Percentiles rank a stretch among this genome's conserved stretches.
phyloP scores from a whole-genome alignment of 2,797 vertebrate genomes.

The Notamacropus eugenii region DNA sequence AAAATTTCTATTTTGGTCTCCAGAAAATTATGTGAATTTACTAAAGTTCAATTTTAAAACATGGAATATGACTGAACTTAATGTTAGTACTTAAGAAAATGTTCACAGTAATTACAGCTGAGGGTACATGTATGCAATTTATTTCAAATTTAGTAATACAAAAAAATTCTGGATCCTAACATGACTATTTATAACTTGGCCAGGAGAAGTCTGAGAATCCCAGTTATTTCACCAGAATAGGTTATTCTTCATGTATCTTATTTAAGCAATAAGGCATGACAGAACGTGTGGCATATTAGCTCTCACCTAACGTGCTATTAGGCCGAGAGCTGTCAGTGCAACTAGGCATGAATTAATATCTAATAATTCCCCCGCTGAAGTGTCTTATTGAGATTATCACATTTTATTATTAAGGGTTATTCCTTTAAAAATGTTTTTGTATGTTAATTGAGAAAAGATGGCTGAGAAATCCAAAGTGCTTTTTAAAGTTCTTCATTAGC shows the following conservation, averaged over 20 bases:
- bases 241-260: slow-evolving; percentile 69
- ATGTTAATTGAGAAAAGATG: slow-evolving; percentile 54
- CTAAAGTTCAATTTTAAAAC: slow-evolving; percentile 74
- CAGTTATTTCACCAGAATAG: slow-evolving; percentile 72
- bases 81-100: slow-evolving; percentile 74
- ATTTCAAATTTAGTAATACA: slow-evolving; percentile 82
- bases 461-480: neutral
- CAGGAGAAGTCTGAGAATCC: slow-evolving; percentile 58
- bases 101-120: slow-evolving; percentile 73
- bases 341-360: slow-evolving; percentile 77
- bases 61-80: slow-evolving; percentile 77
- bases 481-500: neutral
- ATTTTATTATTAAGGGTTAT: slow-evolving; percentile 79
- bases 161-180: slow-evolving; percentile 76
- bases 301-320: slow-evolving; percentile 79
- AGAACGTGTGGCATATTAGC: slow-evolving; percentile 76
- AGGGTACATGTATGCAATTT: slow-evolving; percentile 76
- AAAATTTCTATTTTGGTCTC: slow-evolving; percentile 61
- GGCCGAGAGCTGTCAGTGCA: slow-evolving; percentile 76
- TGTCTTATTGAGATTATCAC: slow-evolving; percentile 72
- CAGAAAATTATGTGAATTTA: slow-evolving; percentile 73
- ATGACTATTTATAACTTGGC: slow-evolving; percentile 75
- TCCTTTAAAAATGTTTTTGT: slow-evolving; percentile 73
- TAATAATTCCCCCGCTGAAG: slow-evolving; percentile 75
- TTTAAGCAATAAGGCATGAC: slow-evolving; percentile 68